These are phyloP conservation scores for Scrobipalpa atriplicella DNA, from an alignment of 2,888 invertebrate species.

Conservation along the genomic window DNA sequence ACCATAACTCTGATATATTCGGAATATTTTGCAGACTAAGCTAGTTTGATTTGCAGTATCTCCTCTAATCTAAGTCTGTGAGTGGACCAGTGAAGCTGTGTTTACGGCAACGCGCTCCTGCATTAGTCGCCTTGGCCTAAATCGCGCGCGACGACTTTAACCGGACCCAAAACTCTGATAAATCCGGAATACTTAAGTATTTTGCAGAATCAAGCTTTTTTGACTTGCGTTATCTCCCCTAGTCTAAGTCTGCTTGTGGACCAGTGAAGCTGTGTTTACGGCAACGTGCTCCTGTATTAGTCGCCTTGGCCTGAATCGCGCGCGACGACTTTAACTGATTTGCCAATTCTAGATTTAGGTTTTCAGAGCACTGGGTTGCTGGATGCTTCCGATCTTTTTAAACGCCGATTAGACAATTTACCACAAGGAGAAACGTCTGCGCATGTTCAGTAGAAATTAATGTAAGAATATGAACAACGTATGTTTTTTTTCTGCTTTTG, in stretches of 20 bases:
- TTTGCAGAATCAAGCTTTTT: too few species aligned
- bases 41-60: too few species aligned
- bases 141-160: slow-evolving; percentile 46
- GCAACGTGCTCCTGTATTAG: slow-evolving; percentile 48
- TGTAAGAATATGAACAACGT: too few species aligned
- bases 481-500: too few species aligned
- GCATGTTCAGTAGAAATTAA: background rate
- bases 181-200: too few species aligned
- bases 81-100: slow-evolving; percentile 36
- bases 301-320: slow-evolving; percentile 74
- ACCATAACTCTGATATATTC: too few species aligned
- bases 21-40: too few species aligned
- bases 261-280: slow-evolving; percentile 34
- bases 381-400: slow-evolving; percentile 60
- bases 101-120: slow-evolving; percentile 30
- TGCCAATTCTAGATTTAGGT: slow-evolving; percentile 81
- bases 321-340: slow-evolving; percentile 58
- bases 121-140: slow-evolving; percentile 77
- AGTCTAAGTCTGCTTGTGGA: slow-evolving; percentile 31
- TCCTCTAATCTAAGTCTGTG: too few species aligned
- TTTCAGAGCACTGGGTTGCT: slow-evolving; percentile 78
- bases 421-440: background rate
- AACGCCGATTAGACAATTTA: slow-evolving; percentile 34
- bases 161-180: too few species aligned
- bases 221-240: background rate